Conservation (phyloP, 2,888 invertebrate genomes). For the Tuta absoluta region DNA sequence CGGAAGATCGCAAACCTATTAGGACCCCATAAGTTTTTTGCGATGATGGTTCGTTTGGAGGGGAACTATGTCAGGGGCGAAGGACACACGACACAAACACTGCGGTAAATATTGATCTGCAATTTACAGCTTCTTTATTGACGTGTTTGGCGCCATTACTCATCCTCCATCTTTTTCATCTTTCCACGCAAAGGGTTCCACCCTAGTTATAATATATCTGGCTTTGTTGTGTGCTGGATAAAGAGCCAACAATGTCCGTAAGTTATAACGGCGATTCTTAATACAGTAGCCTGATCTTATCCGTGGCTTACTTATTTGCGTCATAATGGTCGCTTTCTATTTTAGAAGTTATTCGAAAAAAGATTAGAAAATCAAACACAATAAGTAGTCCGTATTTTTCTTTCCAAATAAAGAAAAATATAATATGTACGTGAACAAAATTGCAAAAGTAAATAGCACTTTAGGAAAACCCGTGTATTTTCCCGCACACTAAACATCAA, state of each 20-base stretch:
- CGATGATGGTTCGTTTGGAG: neutral
- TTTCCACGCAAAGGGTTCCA: constrained; percentile 3
- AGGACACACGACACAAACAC: constrained; percentile 5
- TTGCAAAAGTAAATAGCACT: neutral
- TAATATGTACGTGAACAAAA: neutral
- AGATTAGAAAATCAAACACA: neutral
- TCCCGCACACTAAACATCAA: neutral
- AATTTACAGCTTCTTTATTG: constrained; percentile 15
- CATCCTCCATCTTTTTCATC: constrained; percentile 5
- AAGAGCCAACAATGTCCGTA: neutral
- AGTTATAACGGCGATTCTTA: constrained; percentile 3
- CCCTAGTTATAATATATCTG: neutral
- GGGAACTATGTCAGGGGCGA: neutral
- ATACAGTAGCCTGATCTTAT: neutral
- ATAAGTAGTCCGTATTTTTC: neutral
- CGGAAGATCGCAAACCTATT: neutral
- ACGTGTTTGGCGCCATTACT: constrained; percentile 13
- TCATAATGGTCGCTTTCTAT: neutral
- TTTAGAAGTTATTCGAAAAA: neutral
- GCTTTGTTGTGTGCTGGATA: neutral
- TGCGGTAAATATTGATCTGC: constrained; percentile 18
- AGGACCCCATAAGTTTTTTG: neutral
- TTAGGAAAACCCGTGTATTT: neutral
- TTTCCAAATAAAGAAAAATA: neutral
- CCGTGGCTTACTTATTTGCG: neutral